phyloP scores from a whole-genome alignment of 2,888 invertebrate species.

The Timema podura region DNA sequence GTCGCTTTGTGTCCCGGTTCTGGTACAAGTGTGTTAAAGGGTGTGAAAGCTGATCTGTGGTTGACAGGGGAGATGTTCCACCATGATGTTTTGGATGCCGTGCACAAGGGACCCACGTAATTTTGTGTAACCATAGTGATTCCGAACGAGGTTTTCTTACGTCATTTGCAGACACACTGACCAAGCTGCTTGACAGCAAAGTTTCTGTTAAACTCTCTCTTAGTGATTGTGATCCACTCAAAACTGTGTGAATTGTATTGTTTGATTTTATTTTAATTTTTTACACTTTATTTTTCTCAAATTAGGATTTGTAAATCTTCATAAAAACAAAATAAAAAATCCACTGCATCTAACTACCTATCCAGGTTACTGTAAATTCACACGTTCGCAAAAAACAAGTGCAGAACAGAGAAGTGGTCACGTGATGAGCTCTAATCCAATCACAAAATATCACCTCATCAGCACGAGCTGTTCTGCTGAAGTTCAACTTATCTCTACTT shows the following conservation, averaged over 20 bases:
- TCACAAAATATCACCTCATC: too few species aligned
- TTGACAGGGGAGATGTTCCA: conserved; percentile 92
- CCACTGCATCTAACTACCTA: too few species aligned
- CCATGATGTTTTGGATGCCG: conserved; percentile 85
- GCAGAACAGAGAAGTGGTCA: too few species aligned
- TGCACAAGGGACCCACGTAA: conserved; percentile 74
- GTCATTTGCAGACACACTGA: conserved; percentile 49
- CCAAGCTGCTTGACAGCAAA: conserved; percentile 19
- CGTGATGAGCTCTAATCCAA: too few species aligned
- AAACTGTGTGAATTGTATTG: conserved; percentile 9
- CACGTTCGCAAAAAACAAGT: too few species aligned
- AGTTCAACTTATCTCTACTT: too few species aligned
- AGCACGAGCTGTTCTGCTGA: too few species aligned
- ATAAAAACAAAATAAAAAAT: too few species aligned
- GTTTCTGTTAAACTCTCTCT: background rate
- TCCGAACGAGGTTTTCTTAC: conserved; percentile 85
- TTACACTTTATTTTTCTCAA: too few species aligned
- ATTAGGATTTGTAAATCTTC: too few species aligned
- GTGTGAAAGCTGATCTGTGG: conserved; percentile 70
- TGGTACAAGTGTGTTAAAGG: conserved; percentile 72
- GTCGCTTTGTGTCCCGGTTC: conserved; percentile 90
- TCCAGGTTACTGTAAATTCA: too few species aligned
- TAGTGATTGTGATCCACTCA: background rate
- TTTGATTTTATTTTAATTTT: too few species aligned
- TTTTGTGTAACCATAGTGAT: conserved; percentile 90